Evolutionary conservation across 2,797 vertebrate species (phyloP).

Genomic region (Enteromius mattozi): DNA sequence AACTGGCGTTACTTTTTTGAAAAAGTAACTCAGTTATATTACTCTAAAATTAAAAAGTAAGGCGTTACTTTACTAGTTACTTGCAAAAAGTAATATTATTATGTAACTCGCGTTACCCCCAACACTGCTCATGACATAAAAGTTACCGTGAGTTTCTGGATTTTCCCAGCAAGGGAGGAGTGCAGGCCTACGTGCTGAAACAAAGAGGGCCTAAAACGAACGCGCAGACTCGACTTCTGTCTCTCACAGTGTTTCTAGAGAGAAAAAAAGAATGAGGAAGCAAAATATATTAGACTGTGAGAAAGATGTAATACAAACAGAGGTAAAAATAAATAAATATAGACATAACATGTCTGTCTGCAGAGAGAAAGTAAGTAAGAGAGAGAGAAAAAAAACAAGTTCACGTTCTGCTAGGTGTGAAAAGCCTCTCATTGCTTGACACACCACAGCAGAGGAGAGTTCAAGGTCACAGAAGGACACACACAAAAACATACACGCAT

Average conservation of each 20-base stretch:
- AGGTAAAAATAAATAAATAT: background rate
- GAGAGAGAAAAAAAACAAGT: background rate
- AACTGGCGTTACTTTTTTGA: too few relatives aligned
- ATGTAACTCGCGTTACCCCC: too few relatives aligned
- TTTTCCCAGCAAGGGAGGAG: conserved; percentile 97
- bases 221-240: conserved; percentile 94
- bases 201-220: conserved; percentile 95
- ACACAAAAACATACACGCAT: background rate
- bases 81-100: too few relatives aligned
- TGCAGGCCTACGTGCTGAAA: conserved; percentile 98
- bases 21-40: too few relatives aligned
- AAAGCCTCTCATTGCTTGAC: background rate
- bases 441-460: background rate
- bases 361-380: background rate
- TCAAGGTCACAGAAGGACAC: background rate
- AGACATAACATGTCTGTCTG: background rate
- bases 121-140: background rate
- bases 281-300: background rate
- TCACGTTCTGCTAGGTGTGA: background rate
- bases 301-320: background rate
- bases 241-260: conserved; percentile 96
- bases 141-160: conserved; percentile 96
- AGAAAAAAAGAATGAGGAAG: conserved; percentile 21
- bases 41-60: too few relatives aligned
- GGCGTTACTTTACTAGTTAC: too few relatives aligned